phyloP scores from a whole-genome alignment of 2,888 invertebrate genomes.

The Lumbricus terrestris region DNA sequence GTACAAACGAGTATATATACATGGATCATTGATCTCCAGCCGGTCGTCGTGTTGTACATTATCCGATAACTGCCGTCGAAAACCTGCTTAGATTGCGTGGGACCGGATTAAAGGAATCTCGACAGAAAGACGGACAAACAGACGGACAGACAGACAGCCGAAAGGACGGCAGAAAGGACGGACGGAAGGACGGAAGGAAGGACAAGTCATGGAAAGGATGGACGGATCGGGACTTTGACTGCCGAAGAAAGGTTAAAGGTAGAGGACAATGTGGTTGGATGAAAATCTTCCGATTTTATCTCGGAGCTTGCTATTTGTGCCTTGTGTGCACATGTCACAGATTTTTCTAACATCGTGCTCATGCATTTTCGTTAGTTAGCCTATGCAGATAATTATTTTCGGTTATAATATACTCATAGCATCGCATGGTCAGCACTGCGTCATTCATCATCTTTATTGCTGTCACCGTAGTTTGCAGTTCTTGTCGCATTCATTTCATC shows the following conservation, averaged over 20 bases:
- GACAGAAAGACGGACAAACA: background rate
- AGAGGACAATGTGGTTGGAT: too few species aligned
- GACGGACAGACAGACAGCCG: background rate
- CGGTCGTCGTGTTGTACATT: background rate
- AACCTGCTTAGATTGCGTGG: background rate
- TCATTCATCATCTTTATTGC: background rate
- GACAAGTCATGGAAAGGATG: too few species aligned
- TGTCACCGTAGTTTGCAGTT: background rate
- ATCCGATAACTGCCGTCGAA: background rate
- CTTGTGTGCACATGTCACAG: too few species aligned
- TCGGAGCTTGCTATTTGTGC: too few species aligned
- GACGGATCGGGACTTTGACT: too few species aligned
- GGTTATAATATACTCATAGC: too few species aligned
- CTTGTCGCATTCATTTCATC: background rate
- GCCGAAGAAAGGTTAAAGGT: too few species aligned
- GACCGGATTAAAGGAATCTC: background rate
- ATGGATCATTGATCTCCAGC: background rate
- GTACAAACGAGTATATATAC: background rate
- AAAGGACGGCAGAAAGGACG: background rate
- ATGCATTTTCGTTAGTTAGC: too few species aligned
- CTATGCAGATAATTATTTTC: background rate
- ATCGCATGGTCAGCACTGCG: background rate
- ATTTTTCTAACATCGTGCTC: too few species aligned
- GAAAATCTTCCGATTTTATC: too few species aligned
- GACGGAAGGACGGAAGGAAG: too few species aligned